Conservation (phyloP, 2,113 vertebrate genomes). For the Bombycilla garrulus region DNA sequence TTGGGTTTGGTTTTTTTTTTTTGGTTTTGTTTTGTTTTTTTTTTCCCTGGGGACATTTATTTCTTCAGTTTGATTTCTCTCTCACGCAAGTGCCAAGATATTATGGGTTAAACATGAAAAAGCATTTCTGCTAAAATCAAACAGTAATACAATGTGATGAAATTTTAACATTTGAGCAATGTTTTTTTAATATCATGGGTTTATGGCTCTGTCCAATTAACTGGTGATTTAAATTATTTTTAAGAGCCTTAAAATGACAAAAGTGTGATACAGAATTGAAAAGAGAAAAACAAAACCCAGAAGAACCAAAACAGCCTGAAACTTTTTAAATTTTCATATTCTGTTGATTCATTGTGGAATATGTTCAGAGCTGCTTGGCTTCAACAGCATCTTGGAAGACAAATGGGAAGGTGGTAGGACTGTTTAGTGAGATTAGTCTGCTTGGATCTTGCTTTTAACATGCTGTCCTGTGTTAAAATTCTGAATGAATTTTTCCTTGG, state of each 20-base stretch:
- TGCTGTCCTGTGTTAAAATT: not conserved
- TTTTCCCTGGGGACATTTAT: not conserved
- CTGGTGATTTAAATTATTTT: not conserved
- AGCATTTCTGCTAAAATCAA: not conserved
- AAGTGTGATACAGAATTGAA: not conserved
- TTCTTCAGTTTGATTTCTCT: not conserved
- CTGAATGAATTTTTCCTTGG: not conserved
- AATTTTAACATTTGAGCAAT: not conserved
- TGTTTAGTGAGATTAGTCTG: not conserved
- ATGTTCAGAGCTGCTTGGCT: not conserved
- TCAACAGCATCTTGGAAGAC: not conserved
- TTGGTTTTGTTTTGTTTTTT: too few relatives aligned
- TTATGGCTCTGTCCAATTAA: not conserved
- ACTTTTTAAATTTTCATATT: not conserved
- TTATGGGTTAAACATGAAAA: not conserved
- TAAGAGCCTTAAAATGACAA: not conserved
- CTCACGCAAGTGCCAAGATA: not conserved
- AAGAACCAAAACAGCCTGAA: not conserved
- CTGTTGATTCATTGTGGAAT: not conserved
- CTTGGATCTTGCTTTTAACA: not conserved
- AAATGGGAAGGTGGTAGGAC: not conserved
- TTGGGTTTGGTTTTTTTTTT: fast-evolving
- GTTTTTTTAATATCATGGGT: not conserved
- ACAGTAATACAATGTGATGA: not conserved
- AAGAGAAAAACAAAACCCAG: not conserved